These are phyloP conservation scores for Sylvietta virens DNA, from an alignment of 2,113 vertebrate species.

Conservation along the genomic window DNA sequence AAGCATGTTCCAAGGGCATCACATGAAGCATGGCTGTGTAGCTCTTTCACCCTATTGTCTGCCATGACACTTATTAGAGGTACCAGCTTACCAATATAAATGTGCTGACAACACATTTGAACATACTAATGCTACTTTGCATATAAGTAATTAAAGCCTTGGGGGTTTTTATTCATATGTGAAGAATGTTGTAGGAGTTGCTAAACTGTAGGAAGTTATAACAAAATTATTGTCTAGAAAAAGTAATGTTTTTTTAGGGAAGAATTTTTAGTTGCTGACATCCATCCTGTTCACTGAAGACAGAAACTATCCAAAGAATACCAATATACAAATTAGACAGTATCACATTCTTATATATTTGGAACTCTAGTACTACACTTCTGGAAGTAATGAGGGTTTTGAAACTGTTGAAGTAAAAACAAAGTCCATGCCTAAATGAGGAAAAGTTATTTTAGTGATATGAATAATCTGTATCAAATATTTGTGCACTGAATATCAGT, in stretches of 20 bases:
- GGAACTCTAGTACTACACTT: neutral
- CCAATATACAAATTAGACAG: neutral
- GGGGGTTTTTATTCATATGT: neutral
- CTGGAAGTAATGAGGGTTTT: neutral
- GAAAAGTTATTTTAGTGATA: neutral
- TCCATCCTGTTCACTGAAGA: neutral
- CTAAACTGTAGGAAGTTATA: neutral
- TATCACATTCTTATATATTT: slow-evolving; percentile 14
- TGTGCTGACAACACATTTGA: neutral
- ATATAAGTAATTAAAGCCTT: neutral
- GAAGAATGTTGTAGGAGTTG: neutral
- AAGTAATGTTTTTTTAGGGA: neutral
- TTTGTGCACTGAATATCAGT: neutral
- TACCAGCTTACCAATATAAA: neutral
- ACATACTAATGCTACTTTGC: neutral
- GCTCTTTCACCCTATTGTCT: neutral
- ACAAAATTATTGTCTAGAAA: neutral
- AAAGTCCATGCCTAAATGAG: neutral
- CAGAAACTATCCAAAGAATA: neutral
- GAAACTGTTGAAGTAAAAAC: neutral
- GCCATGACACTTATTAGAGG: neutral
- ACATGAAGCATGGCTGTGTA: neutral
- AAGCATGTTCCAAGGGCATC: neutral
- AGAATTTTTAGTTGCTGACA: neutral
- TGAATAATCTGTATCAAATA: neutral